phyloP scores from a whole-genome alignment of 2,888 invertebrate species.

The Mechanitis messenoides region DNA sequence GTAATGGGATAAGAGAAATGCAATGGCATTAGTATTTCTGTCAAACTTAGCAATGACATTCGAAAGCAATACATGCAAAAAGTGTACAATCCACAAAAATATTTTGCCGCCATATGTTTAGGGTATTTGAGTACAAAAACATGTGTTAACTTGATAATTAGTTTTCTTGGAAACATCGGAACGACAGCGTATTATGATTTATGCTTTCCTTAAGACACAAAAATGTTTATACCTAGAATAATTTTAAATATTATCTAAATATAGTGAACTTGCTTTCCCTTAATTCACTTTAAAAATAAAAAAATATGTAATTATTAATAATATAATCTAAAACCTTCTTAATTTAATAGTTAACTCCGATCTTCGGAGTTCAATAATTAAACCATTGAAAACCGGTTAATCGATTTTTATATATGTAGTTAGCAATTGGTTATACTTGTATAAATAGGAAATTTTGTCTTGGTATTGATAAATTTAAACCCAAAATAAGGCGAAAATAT shows the following conservation, averaged over 20 bases:
- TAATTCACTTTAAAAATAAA: background rate
- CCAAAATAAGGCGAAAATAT: too few species aligned
- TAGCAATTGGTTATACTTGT: too few species aligned
- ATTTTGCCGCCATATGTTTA: slow-evolving; percentile 31
- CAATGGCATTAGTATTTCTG: background rate
- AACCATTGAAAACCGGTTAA: slow-evolving; percentile 2
- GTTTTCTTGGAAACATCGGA: slow-evolving; percentile 57
- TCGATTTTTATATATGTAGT: slow-evolving; percentile 3
- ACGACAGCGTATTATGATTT: slow-evolving; percentile 47
- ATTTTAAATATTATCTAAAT: slow-evolving; percentile 9
- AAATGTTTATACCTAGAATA: slow-evolving; percentile 28
- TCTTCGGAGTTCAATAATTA: too few species aligned
- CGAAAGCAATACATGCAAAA: background rate
- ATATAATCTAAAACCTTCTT: too few species aligned
- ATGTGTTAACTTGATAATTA: slow-evolving; percentile 68
- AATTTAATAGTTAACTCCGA: too few species aligned
- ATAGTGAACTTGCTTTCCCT: background rate
- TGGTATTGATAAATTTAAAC: too few species aligned
- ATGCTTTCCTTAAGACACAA: slow-evolving; percentile 49
- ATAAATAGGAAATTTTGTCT: too few species aligned
- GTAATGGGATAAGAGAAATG: too few species aligned
- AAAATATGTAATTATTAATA: background rate
- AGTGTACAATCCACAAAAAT: slow-evolving; percentile 6
- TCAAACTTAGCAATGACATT: background rate
- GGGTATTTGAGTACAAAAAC: slow-evolving; percentile 48